Evolutionary conservation across 2,888 invertebrate species (phyloP).

Genomic region (Ormyrus rosae): DNA sequence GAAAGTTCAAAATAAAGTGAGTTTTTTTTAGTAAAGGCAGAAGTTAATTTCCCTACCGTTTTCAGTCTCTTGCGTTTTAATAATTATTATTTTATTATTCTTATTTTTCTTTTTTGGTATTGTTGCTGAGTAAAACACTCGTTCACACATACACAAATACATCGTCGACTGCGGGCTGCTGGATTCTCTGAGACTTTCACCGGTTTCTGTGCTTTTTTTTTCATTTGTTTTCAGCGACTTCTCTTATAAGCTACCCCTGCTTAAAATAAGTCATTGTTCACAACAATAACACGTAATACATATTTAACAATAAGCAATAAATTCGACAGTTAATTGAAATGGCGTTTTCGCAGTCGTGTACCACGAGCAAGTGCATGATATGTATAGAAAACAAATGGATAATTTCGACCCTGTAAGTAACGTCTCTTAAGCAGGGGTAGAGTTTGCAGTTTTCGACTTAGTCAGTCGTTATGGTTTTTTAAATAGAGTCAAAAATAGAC

Average conservation of each 20-base stretch:
- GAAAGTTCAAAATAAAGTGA: too few relatives aligned
- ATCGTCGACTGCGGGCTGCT: constrained; percentile 4
- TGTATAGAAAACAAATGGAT: constrained; percentile 50
- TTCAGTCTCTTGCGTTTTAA: constrained; percentile 52
- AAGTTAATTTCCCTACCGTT: constrained; percentile 55
- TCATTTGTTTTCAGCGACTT: neutral
- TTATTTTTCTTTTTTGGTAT: constrained; percentile 27
- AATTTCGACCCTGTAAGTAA: neutral
- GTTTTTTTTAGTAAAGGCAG: constrained; percentile 7
- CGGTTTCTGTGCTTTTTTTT: constrained; percentile 23
- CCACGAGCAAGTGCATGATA: constrained; percentile 33
- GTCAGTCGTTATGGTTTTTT: constrained; percentile 30
- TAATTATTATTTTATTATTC: constrained; percentile 11
- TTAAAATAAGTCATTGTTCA: constrained; percentile 30
- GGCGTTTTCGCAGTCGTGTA: constrained; percentile 23
- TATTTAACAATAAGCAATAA: too few relatives aligned
- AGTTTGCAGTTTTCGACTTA: constrained; percentile 11
- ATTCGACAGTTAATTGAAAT: neutral
- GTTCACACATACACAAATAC: constrained; percentile 45
- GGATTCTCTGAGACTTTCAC: constrained; percentile 52
- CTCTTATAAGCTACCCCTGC: constrained; percentile 25
- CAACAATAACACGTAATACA: neutral
- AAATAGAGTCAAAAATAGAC: constrained; percentile 42
- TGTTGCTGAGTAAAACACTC: constrained; percentile 49
- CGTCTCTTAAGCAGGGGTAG: constrained; percentile 39